Evolutionary conservation across 1,140 invertebrate species (phyloP).

Genomic region (Chironomus tepperi): DNA sequence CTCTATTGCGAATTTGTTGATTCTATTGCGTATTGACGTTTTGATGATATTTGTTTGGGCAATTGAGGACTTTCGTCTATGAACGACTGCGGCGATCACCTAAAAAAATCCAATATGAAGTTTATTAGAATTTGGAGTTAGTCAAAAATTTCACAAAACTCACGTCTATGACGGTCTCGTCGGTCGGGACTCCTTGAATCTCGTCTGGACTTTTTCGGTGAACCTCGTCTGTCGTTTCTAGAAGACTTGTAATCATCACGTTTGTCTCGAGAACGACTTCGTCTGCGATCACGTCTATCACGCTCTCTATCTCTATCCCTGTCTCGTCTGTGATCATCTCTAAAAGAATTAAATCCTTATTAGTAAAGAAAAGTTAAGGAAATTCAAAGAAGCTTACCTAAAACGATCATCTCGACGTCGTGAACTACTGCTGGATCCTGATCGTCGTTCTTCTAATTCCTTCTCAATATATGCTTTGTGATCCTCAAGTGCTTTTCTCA

Average conservation of each 20-base stretch:
- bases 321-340: neutral
- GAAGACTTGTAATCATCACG: no score
- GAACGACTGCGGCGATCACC: slow-evolving; percentile 12
- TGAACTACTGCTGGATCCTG: neutral
- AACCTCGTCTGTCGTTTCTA: no score
- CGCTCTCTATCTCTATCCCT: neutral
- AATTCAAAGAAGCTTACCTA: neutral
- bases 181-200: neutral
- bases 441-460: neutral
- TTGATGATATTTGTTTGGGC: neutral
- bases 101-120: neutral
- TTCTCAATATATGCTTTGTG: neutral
- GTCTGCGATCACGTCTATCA: neutral
- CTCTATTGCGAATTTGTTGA: neutral
- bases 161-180: neutral
- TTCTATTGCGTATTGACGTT: no score
- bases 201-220: neutral
- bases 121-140: no score
- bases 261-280: neutral
- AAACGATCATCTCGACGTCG: neutral
- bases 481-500: slow-evolving; percentile 17
- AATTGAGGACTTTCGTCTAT: neutral
- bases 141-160: no score
- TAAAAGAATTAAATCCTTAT: neutral
- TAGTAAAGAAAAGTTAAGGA: neutral